Evolutionary conservation across 2,113 vertebrate species (phyloP).

Genomic region (Podarcis cretensis): DNA sequence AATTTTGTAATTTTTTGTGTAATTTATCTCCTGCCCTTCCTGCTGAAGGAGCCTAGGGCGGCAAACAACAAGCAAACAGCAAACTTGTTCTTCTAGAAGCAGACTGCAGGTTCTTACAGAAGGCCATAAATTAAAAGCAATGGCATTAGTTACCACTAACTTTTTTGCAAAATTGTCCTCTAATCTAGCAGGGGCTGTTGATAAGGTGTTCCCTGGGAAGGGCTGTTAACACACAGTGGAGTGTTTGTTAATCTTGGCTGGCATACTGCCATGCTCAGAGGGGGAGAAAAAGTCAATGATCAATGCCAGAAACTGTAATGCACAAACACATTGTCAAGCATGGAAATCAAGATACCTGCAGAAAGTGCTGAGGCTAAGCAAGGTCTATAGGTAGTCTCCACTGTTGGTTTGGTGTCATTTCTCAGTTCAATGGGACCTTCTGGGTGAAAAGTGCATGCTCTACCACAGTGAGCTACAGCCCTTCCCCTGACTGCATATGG

Average conservation of each 20-base stretch:
- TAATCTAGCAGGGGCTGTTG: not conserved
- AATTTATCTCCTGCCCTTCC: not conserved
- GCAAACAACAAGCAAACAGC: too few species aligned
- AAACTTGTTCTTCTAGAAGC: not conserved
- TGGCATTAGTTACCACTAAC: not conserved
- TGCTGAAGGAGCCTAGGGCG: not conserved
- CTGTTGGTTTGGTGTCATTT: too few species aligned
- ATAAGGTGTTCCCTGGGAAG: not conserved
- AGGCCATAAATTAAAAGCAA: not conserved
- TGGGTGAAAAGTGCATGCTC: too few species aligned
- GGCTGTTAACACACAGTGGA: not conserved
- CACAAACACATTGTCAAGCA: not conserved
- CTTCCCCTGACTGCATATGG: too few species aligned
- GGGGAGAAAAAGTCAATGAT: not conserved
- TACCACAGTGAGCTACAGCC: too few species aligned
- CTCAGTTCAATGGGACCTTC: not conserved
- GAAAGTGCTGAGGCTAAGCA: not conserved
- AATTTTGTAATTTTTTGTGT: not conserved
- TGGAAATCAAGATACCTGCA: not conserved
- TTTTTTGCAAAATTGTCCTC: not conserved
- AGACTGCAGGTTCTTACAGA: not conserved
- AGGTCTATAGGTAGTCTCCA: not conserved
- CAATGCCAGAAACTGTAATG: not conserved
- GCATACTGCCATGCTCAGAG: not conserved
- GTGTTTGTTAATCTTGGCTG: not conserved